These are phyloP conservation scores for Trichogramma evanescens DNA, from an alignment of 2,888 invertebrate genomes.

Conservation along the genomic window DNA sequence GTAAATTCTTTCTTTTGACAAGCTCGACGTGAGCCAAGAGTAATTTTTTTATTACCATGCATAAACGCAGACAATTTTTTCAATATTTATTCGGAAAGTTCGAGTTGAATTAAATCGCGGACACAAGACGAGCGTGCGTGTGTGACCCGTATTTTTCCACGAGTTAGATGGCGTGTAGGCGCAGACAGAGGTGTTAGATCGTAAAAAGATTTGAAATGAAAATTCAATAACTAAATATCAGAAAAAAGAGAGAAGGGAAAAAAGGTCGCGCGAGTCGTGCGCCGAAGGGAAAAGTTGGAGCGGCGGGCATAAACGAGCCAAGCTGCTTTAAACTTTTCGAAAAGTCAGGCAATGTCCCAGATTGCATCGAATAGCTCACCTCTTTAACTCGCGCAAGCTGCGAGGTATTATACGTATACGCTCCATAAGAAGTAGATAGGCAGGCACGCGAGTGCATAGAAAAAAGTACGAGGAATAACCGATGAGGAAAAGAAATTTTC, in stretches of 20 bases:
- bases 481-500: not conserved
- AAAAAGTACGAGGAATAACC: not conserved
- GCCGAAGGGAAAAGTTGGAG: too few relatives aligned
- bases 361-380: constrained; percentile 10
- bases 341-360: constrained; percentile 8
- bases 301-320: constrained; percentile 2
- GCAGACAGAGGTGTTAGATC: too few relatives aligned
- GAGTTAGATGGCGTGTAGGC: too few relatives aligned
- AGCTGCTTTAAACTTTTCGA: constrained; percentile 6
- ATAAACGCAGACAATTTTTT: too few relatives aligned
- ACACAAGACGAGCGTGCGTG: too few relatives aligned
- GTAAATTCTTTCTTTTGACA: too few relatives aligned
- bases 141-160: too few relatives aligned
- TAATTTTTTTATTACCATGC: too few relatives aligned
- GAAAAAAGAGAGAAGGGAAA: not conserved
- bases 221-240: constrained; percentile 9
- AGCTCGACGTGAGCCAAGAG: too few relatives aligned
- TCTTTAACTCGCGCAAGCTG: constrained; percentile 14
- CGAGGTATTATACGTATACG: constrained; percentile 4
- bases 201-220: not conserved
- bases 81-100: too few relatives aligned
- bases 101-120: too few relatives aligned
- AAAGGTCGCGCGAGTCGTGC: constrained; percentile 3
- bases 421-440: not conserved
- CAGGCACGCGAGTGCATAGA: constrained; percentile 8